phyloP scores from a whole-genome alignment of 2,113 vertebrate genomes.

The Chaenocephalus aceratus region DNA sequence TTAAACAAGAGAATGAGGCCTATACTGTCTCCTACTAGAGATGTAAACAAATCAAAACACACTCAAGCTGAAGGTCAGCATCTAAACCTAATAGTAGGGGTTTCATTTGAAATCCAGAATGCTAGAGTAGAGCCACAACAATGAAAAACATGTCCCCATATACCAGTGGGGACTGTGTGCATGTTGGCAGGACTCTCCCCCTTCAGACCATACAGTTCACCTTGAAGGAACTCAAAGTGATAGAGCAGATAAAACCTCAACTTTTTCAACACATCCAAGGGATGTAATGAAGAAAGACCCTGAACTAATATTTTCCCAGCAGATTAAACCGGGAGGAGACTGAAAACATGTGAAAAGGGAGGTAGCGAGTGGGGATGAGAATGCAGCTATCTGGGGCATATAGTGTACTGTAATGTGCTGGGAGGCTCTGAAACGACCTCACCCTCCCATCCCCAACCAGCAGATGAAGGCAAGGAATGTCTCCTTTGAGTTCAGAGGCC shows the following conservation, averaged over 20 bases:
- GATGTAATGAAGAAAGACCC: slow-evolving; percentile 54
- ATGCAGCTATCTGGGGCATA: slow-evolving; percentile 64
- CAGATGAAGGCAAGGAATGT: slow-evolving; percentile 53
- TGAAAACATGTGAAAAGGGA: slow-evolving; percentile 39
- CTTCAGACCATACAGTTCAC: slow-evolving; percentile 51
- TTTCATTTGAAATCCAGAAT: slow-evolving; percentile 19
- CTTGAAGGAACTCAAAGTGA: slow-evolving; percentile 55
- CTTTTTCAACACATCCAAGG: slow-evolving; percentile 64
- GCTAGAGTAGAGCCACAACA: slow-evolving; percentile 14
- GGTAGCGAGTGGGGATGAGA: slow-evolving; percentile 56
- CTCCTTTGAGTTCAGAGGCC: slow-evolving; percentile 45
- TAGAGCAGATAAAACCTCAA: slow-evolving; percentile 61
- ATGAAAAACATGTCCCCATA: slow-evolving; percentile 15
- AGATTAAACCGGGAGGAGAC: slow-evolving; percentile 66
- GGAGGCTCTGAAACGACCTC: slow-evolving; percentile 38
- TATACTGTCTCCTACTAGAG: background rate
- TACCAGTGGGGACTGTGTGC: background rate
- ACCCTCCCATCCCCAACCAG: slow-evolving; percentile 38
- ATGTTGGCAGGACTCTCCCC: slow-evolving; percentile 28
- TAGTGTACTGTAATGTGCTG: slow-evolving; percentile 26
- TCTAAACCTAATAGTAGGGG: background rate
- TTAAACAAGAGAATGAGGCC: background rate
- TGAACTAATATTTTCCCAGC: slow-evolving; percentile 77
- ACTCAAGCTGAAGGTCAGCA: slow-evolving; percentile 22
- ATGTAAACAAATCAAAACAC: background rate